phyloP scores from a whole-genome alignment of 2,888 invertebrate species.

The Callyntrura guangdongensis region DNA sequence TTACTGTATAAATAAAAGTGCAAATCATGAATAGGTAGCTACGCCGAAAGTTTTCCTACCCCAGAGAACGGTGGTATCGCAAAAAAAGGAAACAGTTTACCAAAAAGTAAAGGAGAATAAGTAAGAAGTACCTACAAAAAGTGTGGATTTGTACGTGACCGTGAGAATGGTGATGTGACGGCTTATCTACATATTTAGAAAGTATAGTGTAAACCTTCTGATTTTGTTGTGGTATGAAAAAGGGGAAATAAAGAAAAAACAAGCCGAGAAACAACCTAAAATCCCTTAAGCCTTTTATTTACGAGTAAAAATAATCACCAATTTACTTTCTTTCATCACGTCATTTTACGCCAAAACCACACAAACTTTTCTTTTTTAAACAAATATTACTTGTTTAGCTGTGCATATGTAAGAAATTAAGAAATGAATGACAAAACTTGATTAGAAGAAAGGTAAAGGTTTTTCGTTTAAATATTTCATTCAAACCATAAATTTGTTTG shows the following conservation, averaged over 20 bases:
- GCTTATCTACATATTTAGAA: slow-evolving; percentile 39
- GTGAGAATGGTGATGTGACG: slow-evolving; percentile 8
- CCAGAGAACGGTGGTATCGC: slow-evolving; percentile 25
- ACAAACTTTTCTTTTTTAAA: not conserved
- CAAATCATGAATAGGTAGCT: too few species aligned
- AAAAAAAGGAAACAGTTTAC: not conserved
- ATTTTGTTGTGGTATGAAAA: not conserved
- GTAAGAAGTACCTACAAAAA: not conserved
- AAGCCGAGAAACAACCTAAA: slow-evolving; percentile 28
- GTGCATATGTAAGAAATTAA: too few species aligned
- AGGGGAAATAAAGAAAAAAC: not conserved
- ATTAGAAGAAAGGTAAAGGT: too few species aligned
- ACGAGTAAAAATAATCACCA: slow-evolving; percentile 42
- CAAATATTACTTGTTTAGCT: too few species aligned
- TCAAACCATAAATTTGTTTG: too few species aligned
- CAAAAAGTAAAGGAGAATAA: not conserved
- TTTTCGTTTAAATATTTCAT: too few species aligned
- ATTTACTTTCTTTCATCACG: slow-evolving; percentile 47
- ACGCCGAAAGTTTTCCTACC: not conserved
- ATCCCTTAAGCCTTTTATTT: slow-evolving; percentile 47
- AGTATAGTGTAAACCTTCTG: not conserved
- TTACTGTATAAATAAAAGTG: too few species aligned
- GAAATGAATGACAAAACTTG: too few species aligned
- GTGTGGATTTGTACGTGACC: not conserved
- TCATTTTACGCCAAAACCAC: slow-evolving; percentile 24